A percentile compares a stretch with the other conserved stretches of the same genome.
Conservation (phyloP, 2,797 vertebrate species). For the Lindbergichthys nudifrons region DNA sequence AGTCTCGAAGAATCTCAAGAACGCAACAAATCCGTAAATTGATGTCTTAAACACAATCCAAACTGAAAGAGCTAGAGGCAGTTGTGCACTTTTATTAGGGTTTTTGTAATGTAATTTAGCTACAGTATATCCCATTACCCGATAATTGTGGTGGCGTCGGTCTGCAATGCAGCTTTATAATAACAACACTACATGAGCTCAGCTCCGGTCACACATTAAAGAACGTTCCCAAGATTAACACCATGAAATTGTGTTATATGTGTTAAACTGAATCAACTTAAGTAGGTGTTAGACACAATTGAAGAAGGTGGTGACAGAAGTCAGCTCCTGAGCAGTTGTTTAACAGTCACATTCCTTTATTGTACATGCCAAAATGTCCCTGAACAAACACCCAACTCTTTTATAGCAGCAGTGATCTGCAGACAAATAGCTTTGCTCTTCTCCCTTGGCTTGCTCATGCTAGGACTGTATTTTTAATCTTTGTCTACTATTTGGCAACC, state of each 20-base stretch:
- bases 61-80: not conserved
- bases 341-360: conserved; percentile 6
- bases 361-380: conserved; percentile 9
- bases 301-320: conserved; percentile 20
- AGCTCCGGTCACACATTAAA: not conserved
- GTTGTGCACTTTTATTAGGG: conserved; percentile 4
- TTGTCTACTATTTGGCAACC: conserved; percentile 42
- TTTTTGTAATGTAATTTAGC: conserved; percentile 6
- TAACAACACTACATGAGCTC: not conserved
- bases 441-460: conserved; percentile 26
- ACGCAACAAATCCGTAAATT: not conserved
- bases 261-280: conserved; percentile 11
- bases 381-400: conserved; percentile 25
- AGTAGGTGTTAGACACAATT: conserved; percentile 1
- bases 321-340: not conserved
- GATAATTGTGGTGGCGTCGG: not conserved
- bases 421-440: conserved; percentile 22
- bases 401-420: conserved; percentile 27
- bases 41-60: not conserved
- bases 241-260: conserved; percentile 4
- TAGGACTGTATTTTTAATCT: conserved; percentile 36
- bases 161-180: conserved; percentile 14
- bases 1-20: not conserved
- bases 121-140: conserved; percentile 20
- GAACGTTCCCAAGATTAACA: conserved; percentile 4